A percentile compares a stretch with the other conserved stretches of the same genome.
phyloP scores from a whole-genome alignment of 2,113 vertebrate species.

The Psettodes erumei region DNA sequence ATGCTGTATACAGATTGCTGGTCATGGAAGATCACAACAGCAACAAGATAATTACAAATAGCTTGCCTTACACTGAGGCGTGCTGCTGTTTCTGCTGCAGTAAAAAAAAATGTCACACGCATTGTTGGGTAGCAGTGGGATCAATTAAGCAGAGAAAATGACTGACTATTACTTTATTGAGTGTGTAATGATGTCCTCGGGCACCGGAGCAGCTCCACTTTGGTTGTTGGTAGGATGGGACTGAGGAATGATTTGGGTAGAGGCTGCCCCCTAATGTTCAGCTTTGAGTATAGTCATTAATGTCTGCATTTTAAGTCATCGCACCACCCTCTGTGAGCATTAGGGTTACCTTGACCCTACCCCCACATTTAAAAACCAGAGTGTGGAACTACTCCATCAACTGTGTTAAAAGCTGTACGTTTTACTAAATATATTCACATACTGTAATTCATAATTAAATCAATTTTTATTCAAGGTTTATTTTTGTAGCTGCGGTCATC shows the following conservation, averaged over 20 bases:
- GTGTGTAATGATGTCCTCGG: conserved; percentile 76
- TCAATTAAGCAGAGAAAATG: conserved; percentile 80
- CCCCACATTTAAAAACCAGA: no score
- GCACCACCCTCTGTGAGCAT: neutral
- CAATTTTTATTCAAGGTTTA: no score
- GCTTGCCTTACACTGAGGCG: conserved; percentile 47
- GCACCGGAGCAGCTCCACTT: conserved; percentile 39
- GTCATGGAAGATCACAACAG: conserved; percentile 46
- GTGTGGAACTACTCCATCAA: neutral
- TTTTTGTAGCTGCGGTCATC: neutral
- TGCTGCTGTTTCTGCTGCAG: conserved; percentile 51
- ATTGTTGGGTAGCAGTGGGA: conserved; percentile 71
- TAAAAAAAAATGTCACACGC: conserved; percentile 59
- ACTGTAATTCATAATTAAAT: no score
- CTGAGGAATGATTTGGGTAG: neutral
- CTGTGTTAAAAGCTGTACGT: neutral
- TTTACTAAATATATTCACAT: neutral
- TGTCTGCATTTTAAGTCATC: neutral
- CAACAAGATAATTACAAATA: conserved; percentile 62
- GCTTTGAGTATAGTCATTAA: neutral
- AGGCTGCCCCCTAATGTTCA: conserved; percentile 70
- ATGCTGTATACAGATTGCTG: conserved; percentile 64
- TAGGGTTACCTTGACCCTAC: no score
- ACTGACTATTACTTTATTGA: conserved; percentile 80
- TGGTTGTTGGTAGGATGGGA: neutral